Percentiles rank a stretch among this genome's conserved stretches.
phyloP scores from a whole-genome alignment of 2,797 vertebrate species.

The Molossus molossus region DNA sequence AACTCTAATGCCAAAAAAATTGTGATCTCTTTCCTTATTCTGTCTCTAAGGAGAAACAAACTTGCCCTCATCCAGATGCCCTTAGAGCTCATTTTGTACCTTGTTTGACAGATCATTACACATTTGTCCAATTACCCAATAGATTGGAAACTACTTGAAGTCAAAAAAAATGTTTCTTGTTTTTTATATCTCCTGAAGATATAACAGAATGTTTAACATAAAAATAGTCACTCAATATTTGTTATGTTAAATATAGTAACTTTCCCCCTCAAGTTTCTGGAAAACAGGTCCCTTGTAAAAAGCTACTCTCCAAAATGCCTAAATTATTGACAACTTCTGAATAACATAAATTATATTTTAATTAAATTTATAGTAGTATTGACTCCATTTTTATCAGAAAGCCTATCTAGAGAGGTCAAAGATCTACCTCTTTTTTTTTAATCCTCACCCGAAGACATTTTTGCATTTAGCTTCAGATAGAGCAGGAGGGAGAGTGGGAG shows the following conservation, averaged over 20 bases:
- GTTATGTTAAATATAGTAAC: background rate
- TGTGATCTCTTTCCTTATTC: background rate
- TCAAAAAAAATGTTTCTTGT: background rate
- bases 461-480: too few relatives aligned
- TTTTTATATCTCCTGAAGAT: background rate
- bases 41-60: background rate
- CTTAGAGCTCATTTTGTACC: background rate
- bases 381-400: constrained; percentile 16
- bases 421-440: background rate
- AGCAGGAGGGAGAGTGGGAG: too few relatives aligned
- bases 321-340: constrained; percentile 21
- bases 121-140: background rate
- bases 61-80: background rate
- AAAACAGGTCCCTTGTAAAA: background rate
- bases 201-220: background rate
- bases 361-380: background rate
- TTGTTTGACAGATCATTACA: background rate
- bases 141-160: background rate
- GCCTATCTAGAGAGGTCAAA: background rate
- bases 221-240: background rate
- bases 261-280: background rate
- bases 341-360: background rate
- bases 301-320: background rate
- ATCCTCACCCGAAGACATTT: too few relatives aligned
- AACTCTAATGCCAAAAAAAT: background rate